Conservation (phyloP, 2,888 invertebrate genomes). For the Alloplasta piceator region DNA sequence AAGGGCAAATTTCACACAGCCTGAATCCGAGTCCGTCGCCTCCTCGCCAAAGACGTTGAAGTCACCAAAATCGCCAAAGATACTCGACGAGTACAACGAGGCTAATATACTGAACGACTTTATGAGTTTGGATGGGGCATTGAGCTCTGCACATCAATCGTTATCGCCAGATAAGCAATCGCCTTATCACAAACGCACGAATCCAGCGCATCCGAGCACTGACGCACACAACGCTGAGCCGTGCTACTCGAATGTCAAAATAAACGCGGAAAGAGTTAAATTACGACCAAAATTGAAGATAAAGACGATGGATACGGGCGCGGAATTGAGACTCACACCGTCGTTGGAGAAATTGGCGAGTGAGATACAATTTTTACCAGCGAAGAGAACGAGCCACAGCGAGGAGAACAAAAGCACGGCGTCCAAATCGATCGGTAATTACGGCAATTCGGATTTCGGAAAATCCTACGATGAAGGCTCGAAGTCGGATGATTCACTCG, state of each 20-base stretch:
- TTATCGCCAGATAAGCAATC: conserved; percentile 70
- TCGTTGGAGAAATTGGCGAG: conserved; percentile 79
- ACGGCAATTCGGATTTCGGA: conserved; percentile 29
- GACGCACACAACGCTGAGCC: conserved; percentile 68
- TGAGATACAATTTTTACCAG: conserved; percentile 79
- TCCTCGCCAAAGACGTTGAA: conserved; percentile 50
- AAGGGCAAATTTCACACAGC: conserved; percentile 31
- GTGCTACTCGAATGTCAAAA: conserved; percentile 74
- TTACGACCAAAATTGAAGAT: conserved; percentile 69
- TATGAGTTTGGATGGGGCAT: conserved; percentile 44
- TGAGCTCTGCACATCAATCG: conserved; percentile 40
- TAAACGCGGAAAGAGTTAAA: conserved; percentile 67
- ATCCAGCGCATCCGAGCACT: conserved; percentile 43
- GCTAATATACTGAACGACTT: conserved; percentile 76
- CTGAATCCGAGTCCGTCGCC: conserved; percentile 28
- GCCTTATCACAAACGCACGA: conserved; percentile 62
- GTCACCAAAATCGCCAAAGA: conserved; percentile 74
- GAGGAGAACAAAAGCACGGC: conserved; percentile 18
- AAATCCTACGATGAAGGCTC: conserved; percentile 68
- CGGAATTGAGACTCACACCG: conserved; percentile 74
- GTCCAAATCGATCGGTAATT: not conserved
- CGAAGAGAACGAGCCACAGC: conserved; percentile 62
- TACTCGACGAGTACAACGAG: conserved; percentile 77
- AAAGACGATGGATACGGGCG: conserved; percentile 64
- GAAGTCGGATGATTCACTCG: conserved; percentile 71